Evolutionary conservation across 2,888 invertebrate species (phyloP).

Genomic region (Ornithoptera alexandrae): DNA sequence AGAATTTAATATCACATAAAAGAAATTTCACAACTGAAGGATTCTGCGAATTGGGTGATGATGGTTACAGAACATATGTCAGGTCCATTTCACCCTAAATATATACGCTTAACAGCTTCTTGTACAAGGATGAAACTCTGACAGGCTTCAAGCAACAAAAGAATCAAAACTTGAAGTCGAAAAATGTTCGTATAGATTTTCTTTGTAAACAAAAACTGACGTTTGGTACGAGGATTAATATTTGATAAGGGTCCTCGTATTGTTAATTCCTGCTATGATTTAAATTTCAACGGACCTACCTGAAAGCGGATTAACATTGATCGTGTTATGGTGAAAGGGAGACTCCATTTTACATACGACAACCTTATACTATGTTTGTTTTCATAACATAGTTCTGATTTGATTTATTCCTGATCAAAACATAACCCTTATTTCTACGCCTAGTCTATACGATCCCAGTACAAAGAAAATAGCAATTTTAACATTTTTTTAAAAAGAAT

Average conservation of each 20-base stretch:
- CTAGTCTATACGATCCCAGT: too few relatives aligned
- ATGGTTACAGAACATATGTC: background rate
- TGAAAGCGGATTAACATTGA: conserved; percentile 1
- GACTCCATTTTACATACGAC: background rate
- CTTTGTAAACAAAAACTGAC: conserved; percentile 3
- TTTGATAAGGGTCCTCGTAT: conserved; percentile 8
- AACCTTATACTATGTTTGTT: background rate
- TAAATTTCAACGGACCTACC: background rate
- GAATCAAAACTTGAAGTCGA: background rate
- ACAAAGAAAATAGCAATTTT: background rate
- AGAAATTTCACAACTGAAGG: too few relatives aligned
- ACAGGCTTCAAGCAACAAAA: background rate
- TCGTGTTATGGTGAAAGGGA: background rate
- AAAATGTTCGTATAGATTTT: background rate
- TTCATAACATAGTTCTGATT: background rate
- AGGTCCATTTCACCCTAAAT: background rate
- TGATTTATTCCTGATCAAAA: background rate
- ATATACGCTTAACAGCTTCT: background rate
- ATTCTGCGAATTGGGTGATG: background rate
- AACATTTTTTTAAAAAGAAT: background rate
- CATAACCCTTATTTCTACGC: background rate
- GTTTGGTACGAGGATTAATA: conserved; percentile 4
- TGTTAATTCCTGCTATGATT: conserved; percentile 3
- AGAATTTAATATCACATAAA: too few relatives aligned
- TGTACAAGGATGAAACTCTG: background rate